Evolutionary conservation across 2,888 invertebrate genomes (phyloP).

Genomic region (Bugula neritina): DNA sequence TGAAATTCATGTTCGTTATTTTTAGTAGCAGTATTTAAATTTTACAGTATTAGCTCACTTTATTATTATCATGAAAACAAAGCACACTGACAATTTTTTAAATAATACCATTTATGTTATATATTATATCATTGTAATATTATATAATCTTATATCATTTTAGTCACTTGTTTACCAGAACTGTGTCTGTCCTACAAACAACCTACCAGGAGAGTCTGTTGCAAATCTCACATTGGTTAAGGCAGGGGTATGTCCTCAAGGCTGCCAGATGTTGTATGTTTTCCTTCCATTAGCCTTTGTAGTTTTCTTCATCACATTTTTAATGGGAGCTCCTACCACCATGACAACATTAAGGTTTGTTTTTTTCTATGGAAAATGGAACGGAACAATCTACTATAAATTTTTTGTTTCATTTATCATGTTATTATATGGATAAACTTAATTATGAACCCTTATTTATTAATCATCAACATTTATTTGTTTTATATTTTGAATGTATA

Average conservation of each 20-base stretch:
- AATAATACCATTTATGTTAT: neutral
- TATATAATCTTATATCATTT: neutral
- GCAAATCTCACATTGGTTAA: neutral
- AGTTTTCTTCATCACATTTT: slow-evolving; percentile 28
- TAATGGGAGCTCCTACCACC: slow-evolving; percentile 20
- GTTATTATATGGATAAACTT: too few species aligned
- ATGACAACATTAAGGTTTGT: slow-evolving; percentile 20
- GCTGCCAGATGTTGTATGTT: slow-evolving; percentile 26
- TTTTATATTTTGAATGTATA: too few species aligned
- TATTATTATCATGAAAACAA: too few species aligned
- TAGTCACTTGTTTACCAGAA: neutral
- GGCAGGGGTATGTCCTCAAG: slow-evolving; percentile 22
- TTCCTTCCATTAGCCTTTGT: slow-evolving; percentile 29
- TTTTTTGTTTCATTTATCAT: too few species aligned
- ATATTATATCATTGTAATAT: neutral
- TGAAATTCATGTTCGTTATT: too few species aligned
- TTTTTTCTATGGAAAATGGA: neutral
- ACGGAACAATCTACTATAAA: too few species aligned
- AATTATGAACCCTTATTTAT: too few species aligned
- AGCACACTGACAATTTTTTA: too few species aligned
- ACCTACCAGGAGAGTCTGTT: neutral
- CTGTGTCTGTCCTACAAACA: neutral
- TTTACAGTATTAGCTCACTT: too few species aligned
- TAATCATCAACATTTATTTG: too few species aligned
- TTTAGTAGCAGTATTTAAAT: too few species aligned